Conservation (phyloP, 1,140 invertebrate species). For the Apis dorsata region DNA sequence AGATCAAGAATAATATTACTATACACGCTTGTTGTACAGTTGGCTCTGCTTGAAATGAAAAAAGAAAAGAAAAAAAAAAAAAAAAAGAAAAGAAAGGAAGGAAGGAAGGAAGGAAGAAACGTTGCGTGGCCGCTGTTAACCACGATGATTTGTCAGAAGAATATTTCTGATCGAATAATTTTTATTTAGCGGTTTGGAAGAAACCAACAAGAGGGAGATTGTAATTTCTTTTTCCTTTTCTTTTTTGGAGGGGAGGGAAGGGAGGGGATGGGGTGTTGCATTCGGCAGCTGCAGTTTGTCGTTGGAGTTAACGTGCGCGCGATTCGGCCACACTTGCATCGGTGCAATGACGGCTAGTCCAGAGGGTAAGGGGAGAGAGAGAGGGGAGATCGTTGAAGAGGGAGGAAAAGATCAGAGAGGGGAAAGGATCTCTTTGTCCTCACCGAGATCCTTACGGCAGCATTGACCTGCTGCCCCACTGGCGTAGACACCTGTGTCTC, state of each 20-base stretch:
- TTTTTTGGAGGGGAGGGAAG: not conserved
- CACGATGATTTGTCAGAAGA: conserved; percentile 9
- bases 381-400: conserved; percentile 30
- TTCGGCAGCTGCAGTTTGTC: conserved; percentile 57
- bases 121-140: not conserved
- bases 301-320: conserved; percentile 35
- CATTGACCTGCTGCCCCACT: conserved; percentile 67
- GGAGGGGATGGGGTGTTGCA: not conserved
- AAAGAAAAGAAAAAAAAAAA: not conserved
- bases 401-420: conserved; percentile 40
- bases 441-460: conserved; percentile 59
- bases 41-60: not conserved
- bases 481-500: conserved; percentile 50
- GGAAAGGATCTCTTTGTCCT: conserved; percentile 69
- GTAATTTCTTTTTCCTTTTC: not conserved
- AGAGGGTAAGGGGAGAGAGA: not conserved
- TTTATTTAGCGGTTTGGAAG: not conserved
- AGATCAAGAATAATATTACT: not conserved
- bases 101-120: too few relatives aligned
- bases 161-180: not conserved
- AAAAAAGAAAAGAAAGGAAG: too few relatives aligned
- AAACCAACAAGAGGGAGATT: not conserved
- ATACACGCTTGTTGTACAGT: too few relatives aligned
- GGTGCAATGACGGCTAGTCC: conserved; percentile 54
- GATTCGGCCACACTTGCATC: conserved; percentile 49